Evolutionary conservation across 2,888 invertebrate species (phyloP).

Genomic region (Spicauda simplicius): DNA sequence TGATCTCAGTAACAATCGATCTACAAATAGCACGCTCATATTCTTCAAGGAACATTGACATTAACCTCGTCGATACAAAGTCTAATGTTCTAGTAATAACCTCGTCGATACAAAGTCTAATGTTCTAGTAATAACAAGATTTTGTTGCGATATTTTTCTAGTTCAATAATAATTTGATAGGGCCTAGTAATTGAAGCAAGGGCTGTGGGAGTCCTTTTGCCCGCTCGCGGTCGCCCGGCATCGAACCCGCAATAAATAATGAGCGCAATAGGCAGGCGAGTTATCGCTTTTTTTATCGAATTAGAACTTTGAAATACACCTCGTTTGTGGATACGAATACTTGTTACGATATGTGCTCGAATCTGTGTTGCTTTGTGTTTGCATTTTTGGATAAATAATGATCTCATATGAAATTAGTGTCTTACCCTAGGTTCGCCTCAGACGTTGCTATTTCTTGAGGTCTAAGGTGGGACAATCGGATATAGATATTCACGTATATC

Average conservation of each 20-base stretch:
- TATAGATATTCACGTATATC: too few relatives aligned
- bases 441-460: too few relatives aligned
- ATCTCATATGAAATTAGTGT: too few relatives aligned
- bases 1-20: constrained; percentile 22
- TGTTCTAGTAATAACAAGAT: not conserved
- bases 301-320: constrained; percentile 44
- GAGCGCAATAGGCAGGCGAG: constrained; percentile 53
- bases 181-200: constrained; percentile 45
- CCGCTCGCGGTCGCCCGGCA: constrained; percentile 21
- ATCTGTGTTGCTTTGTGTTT: too few relatives aligned
- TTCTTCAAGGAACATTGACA: not conserved
- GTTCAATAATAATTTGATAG: constrained; percentile 31
- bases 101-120: too few relatives aligned
- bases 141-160: constrained; percentile 11
- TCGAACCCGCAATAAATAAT: constrained; percentile 60
- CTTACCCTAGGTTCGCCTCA: too few relatives aligned
- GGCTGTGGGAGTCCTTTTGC: constrained; percentile 43
- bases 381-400: too few relatives aligned
- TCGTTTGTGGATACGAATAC: constrained; percentile 32
- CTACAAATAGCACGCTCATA: constrained; percentile 3
- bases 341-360: too few relatives aligned
- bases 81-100: not conserved
- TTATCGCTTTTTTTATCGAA: constrained; percentile 46
- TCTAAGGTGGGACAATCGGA: too few relatives aligned
- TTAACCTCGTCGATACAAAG: not conserved